Evolutionary conservation across 2,797 vertebrate genomes (phyloP).

Genomic region (Prionace glauca): DNA sequence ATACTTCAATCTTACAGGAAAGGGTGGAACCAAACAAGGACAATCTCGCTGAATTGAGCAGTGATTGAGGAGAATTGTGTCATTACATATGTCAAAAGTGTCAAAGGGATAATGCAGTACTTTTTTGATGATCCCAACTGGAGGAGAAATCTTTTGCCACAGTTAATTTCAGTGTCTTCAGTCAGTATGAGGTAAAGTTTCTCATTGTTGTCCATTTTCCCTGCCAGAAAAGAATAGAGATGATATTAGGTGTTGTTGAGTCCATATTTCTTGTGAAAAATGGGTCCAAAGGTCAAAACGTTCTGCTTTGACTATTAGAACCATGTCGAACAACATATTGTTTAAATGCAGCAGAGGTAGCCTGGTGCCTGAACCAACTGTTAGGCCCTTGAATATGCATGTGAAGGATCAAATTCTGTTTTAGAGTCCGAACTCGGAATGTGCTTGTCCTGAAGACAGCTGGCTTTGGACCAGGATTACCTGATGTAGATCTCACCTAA

Average conservation of each 20-base stretch:
- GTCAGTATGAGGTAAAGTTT: neutral
- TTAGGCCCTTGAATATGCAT: too few species aligned
- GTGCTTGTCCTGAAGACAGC: too few species aligned
- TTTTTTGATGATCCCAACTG: neutral
- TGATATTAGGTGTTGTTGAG: neutral
- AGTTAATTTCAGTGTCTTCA: neutral
- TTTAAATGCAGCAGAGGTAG: neutral
- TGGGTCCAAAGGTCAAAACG: neutral
- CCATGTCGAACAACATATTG: neutral
- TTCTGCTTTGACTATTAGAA: too few species aligned
- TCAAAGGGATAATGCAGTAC: neutral
- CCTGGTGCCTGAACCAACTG: too few species aligned
- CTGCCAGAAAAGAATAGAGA: neutral
- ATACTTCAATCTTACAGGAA: neutral
- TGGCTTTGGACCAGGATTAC: too few species aligned
- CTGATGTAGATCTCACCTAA: too few species aligned
- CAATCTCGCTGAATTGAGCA: neutral
- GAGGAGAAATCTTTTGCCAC: neutral
- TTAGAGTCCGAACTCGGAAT: too few species aligned
- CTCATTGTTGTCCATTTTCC: neutral
- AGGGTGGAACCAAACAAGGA: neutral
- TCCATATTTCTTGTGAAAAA: neutral
- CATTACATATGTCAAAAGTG: neutral
- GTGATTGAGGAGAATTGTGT: neutral
- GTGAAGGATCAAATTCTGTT: too few species aligned